Conservation (phyloP, 2,113 vertebrate species). For the Paedocypris sp. region DNA sequence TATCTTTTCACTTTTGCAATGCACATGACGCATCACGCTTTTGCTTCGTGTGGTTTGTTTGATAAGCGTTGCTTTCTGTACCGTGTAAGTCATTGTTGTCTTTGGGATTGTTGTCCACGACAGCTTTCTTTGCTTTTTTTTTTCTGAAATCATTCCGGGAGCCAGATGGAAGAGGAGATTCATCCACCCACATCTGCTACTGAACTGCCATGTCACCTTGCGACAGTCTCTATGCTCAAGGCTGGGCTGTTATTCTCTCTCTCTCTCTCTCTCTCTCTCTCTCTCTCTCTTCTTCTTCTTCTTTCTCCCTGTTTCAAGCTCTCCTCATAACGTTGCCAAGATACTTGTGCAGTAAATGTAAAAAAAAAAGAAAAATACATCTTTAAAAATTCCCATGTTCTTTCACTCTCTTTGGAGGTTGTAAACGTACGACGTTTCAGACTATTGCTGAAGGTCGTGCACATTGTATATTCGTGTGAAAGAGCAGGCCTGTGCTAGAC, state of each 20-base stretch:
- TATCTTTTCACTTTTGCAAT: neutral
- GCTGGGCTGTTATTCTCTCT: neutral
- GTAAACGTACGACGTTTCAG: conserved; percentile 6
- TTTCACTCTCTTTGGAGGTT: neutral
- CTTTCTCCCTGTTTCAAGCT: neutral
- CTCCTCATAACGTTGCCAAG: neutral
- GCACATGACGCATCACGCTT: neutral
- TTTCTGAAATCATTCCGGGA: neutral
- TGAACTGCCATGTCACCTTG: conserved; percentile 20
- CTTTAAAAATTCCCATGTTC: conserved; percentile 15
- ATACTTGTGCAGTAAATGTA: conserved; percentile 6
- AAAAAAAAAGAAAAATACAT: conserved; percentile 24
- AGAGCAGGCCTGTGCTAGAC: neutral
- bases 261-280: neutral
- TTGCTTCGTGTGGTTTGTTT: neutral
- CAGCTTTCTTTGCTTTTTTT: neutral
- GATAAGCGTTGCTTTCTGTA: neutral
- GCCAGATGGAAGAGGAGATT: conserved; percentile 23
- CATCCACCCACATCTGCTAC: conserved; percentile 29
- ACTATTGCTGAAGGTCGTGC: conserved; percentile 13
- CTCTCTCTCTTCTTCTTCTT: neutral
- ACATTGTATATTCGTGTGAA: conserved; percentile 17
- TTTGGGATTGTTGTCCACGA: neutral
- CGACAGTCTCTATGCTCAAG: conserved; percentile 12
- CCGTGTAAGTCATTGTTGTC: neutral